Evolutionary conservation across 1,140 invertebrate genomes (phyloP), one percentile per base, ranked within the genome.

Genomic region (Drosophila azteca): DNA sequence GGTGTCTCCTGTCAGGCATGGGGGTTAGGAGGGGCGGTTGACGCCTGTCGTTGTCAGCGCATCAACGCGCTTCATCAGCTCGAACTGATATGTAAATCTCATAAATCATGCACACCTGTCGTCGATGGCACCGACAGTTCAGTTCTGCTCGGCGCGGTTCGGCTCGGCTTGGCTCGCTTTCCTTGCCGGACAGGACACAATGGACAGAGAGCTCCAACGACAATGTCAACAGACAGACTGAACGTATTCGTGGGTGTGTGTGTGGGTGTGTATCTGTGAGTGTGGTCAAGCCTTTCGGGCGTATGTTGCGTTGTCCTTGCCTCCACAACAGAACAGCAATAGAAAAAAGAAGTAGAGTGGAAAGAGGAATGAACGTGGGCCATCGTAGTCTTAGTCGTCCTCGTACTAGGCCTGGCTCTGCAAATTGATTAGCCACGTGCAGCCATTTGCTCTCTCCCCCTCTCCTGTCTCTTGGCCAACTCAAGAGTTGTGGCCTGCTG

Each of bases 31-130:
- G 2, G 31, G 45, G 24, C 62, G 62, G 48, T 48, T 49, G 61
- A 52, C 68, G 74, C 63, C 77, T 80, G 81, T 68, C 66, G 74
- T 80, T 87, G 83, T 67, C 83, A 85, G 78, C 75, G 83, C 78
- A 82, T 82, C 83, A 82, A 68, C 70, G 75, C 74, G 82, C 82
- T 87, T 87, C 82, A 87, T 87, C 82, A 76, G 82, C 63, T 66
- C 75, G 20, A 15, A 81, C 79, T 88, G 83, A 87, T 88, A 87
- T 87, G 83, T 88, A 88, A 87, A 87, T 88, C 76, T 77, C 83
- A 87, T 87, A 88, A 88, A 87, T 87, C 83, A 87, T 88, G 83
- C 83, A 87, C 83, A 87, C 83, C 83, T 87, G 83, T 87, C 83
- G 83, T 65, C 79, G 79, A 75, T 82, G 82, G 66, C 77, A 84